phyloP scores from a whole-genome alignment of 2,797 vertebrate species.

The Bradypus variegatus region DNA sequence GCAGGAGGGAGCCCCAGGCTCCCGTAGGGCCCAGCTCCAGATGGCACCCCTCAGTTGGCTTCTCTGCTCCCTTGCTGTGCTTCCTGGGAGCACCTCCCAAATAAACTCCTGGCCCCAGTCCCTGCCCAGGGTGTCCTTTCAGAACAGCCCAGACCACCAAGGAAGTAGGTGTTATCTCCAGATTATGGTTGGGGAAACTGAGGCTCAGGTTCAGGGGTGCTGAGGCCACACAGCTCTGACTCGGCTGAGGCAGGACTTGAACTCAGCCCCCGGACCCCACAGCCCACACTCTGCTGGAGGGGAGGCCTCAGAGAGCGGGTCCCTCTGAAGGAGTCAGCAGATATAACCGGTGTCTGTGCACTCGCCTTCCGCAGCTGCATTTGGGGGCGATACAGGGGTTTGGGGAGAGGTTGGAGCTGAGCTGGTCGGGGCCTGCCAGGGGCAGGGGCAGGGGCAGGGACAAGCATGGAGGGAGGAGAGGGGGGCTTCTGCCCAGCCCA shows the following conservation, averaged over 20 bases:
- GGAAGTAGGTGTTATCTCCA: not conserved
- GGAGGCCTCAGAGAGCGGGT: not conserved
- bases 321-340: accelerated
- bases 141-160: not conserved
- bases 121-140: too few species aligned
- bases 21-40: too few species aligned
- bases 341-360: too few species aligned
- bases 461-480: not conserved
- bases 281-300: too few species aligned
- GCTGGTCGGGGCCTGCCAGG: not conserved
- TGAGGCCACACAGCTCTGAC: too few species aligned
- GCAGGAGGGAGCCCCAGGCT: too few species aligned
- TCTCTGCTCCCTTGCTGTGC: too few species aligned
- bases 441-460: too few species aligned
- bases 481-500: not conserved
- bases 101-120: not conserved
- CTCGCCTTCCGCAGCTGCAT: accelerated
- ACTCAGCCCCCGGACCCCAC: not conserved
- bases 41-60: too few species aligned
- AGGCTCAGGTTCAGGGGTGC: not conserved
- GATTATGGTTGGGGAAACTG: not conserved
- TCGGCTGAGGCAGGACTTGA: too few species aligned
- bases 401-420: not conserved
- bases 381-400: not conserved
- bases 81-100: too few species aligned